Base-by-base conservation (phyloP, 2,113 vertebrate genomes). In the Cyphomyrus plagiostoma region DNA sequence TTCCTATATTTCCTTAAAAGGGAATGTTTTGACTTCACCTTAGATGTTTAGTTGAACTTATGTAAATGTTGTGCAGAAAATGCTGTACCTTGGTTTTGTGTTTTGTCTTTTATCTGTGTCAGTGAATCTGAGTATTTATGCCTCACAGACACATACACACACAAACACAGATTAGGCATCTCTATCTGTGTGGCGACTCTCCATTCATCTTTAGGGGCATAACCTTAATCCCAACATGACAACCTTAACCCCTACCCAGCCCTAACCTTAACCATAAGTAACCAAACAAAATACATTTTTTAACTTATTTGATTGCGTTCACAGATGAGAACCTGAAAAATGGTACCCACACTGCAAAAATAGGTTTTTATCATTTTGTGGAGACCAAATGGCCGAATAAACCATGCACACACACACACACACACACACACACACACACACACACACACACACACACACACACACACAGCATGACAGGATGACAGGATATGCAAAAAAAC, bases 81-180 rank as follows among this genome's bases (percentile, higher is more conserved):
- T 35, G 50, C 49, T 53, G 50, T 42, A 90, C 87, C 87, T 52
- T 56, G 21, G 48, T 87, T 87, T 87, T 77, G 42, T 90, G 46
- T 48, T 56, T 87, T 49, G 23, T 35, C 39, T 19, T 80, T 90
- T 13, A 80, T 77, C 53, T 80, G 62, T 35, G 56, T 13, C 48
- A 4, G 48, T 3, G 85, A 87, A 74, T 84, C 9, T 89, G 52
- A 58, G 15, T 84, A 89, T 84, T 58, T 46, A 58, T 89, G 52
- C 39, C 21, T 45, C 82, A 23, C 77, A 83, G n/a, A n/a, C 48
- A 66, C 9, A 45, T 5, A 46, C 10, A 52, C 26, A 50, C 1
- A 52, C 23, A 86, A 2, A 86, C 15, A 62, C 56, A 8, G 23
- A 62, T 62, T 62, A 62, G 23, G 56, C 8, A 62, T 26, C 58